Evolutionary conservation across 2,113 vertebrate genomes (phyloP).

Genomic region (Ptychochromis oligacanthus): DNA sequence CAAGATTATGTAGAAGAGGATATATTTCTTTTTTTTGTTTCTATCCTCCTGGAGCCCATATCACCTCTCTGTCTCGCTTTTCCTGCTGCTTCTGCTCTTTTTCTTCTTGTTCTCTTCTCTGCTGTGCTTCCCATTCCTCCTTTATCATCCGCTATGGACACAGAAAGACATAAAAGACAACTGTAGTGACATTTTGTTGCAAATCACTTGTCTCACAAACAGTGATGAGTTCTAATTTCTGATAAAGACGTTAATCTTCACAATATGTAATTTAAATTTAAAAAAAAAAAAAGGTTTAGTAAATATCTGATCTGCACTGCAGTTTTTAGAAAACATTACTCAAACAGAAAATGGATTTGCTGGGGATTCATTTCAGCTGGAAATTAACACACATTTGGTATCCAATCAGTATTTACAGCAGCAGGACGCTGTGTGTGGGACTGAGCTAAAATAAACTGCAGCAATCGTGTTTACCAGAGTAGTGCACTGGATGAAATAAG

Average conservation of each 20-base stretch:
- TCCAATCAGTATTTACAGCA: neutral
- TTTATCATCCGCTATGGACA: conserved; percentile 87
- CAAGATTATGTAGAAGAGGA: conserved; percentile 78
- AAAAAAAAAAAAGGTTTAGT: neutral
- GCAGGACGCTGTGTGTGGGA: neutral
- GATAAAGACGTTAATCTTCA: too few relatives aligned
- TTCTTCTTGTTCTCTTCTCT: conserved; percentile 86
- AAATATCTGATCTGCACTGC: neutral
- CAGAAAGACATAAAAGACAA: neutral
- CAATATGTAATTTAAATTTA: neutral
- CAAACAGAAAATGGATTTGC: neutral
- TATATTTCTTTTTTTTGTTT: conserved; percentile 78
- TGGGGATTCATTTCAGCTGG: neutral
- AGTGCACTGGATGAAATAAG: neutral
- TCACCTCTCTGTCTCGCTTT: conserved; percentile 97
- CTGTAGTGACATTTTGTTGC: neutral
- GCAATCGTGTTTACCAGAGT: neutral
- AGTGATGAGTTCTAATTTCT: too few relatives aligned
- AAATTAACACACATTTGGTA: neutral
- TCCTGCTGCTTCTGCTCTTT: conserved; percentile 88
- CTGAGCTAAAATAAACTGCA: neutral
- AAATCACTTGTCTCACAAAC: neutral
- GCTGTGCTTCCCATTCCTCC: conserved; percentile 95
- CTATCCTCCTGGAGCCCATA: conserved; percentile 86
- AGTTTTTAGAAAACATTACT: neutral